A percentile compares a stretch with the other conserved stretches of the same genome.
These are phyloP conservation scores for Lysiphlebus fabarum DNA, from an alignment of 1,140 invertebrate species.

Conservation along the genomic window DNA sequence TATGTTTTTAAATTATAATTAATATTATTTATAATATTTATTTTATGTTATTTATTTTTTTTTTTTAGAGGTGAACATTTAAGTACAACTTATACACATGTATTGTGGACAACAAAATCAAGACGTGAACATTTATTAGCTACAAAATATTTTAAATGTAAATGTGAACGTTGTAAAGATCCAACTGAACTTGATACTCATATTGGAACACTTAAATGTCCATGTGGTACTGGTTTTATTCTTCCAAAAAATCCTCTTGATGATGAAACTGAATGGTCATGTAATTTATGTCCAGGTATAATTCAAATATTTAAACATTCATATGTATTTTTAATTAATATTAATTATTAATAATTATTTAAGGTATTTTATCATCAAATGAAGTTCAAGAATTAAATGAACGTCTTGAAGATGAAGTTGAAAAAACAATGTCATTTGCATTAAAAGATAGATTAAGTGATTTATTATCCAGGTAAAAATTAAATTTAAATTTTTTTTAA, in stretches of 20 bases:
- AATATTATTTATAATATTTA: conserved; percentile 31
- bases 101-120: conserved; percentile 76
- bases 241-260: conserved; percentile 66
- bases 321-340: neutral
- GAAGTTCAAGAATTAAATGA: conserved; percentile 63
- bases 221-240: conserved; percentile 63
- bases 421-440: conserved; percentile 55
- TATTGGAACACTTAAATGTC: conserved; percentile 71
- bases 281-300: conserved; percentile 63
- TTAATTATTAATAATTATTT: neutral
- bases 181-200: conserved; percentile 75
- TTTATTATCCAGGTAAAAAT: conserved; percentile 42
- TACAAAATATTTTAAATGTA: conserved; percentile 79
- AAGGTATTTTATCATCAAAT: conserved; percentile 48
- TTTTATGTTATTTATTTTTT: conserved; percentile 21
- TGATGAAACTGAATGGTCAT: conserved; percentile 70
- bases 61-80: conserved; percentile 64
- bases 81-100: conserved; percentile 80
- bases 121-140: conserved; percentile 73
- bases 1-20: too few species aligned
- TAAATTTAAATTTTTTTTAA: neutral
- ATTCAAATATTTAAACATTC: neutral
- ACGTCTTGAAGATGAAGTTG: conserved; percentile 72
- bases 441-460: conserved; percentile 36
- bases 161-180: conserved; percentile 71